A percentile compares a stretch with the other conserved stretches of the same genome.
Evolutionary conservation across 1,140 invertebrate genomes (phyloP).

Genomic region (Chrysopa pallens): DNA sequence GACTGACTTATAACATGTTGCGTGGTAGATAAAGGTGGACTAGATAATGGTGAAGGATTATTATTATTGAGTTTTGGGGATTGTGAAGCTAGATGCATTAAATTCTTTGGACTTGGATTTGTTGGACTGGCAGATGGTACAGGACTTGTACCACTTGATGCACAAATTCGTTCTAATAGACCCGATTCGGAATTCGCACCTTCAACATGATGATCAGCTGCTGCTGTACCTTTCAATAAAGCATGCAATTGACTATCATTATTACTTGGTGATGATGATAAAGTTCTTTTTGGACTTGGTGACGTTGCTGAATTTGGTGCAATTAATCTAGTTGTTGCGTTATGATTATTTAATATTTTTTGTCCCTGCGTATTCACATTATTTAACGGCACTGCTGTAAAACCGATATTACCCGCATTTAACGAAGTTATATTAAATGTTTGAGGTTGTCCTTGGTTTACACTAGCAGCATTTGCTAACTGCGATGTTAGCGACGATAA

Average conservation of each 20-base stretch:
- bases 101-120: slow-evolving; percentile 11
- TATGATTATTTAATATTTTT: not conserved
- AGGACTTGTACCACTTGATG: slow-evolving; percentile 12
- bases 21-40: slow-evolving; percentile 30
- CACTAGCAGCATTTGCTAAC: slow-evolving; percentile 11
- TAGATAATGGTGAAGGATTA: slow-evolving; percentile 32
- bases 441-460: slow-evolving; percentile 9
- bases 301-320: not conserved
- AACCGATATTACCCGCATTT: slow-evolving; percentile 5
- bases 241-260: slow-evolving; percentile 3
- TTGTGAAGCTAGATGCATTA: slow-evolving; percentile 13
- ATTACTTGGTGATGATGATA: not conserved
- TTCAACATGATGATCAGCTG: slow-evolving; percentile 36
- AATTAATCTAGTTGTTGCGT: not conserved
- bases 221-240: slow-evolving; percentile 28
- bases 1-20: slow-evolving; percentile 9
- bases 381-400: not conserved
- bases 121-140: slow-evolving; percentile 6
- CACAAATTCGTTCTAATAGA: slow-evolving; percentile 33
- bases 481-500: slow-evolving; percentile 22
- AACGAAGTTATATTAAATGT: slow-evolving; percentile 18
- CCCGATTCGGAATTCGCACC: slow-evolving; percentile 32
- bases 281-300: not conserved
- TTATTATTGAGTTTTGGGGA: slow-evolving; percentile 13
- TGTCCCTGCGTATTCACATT: not conserved